Base-by-base conservation (phyloP, 2,888 invertebrate genomes). In the Lasioglossum malachurum region DNA sequence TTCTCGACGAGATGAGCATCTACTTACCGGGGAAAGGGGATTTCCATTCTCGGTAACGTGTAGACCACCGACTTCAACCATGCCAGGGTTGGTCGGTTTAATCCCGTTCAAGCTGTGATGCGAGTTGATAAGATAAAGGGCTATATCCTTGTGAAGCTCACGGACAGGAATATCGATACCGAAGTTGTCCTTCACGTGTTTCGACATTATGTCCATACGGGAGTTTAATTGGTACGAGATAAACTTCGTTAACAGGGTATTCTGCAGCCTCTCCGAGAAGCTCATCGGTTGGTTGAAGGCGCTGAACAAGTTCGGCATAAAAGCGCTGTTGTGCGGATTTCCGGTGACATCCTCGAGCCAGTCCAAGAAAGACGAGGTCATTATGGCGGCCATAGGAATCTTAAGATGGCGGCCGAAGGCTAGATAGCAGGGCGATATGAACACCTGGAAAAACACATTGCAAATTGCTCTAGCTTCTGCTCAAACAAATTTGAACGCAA, bases 1-100 rank as follows among this genome's bases (percentile, higher is more conserved):
- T 12, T 27, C n/a, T 60, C 27, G 60, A 14, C 2, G 27, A 60
- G 14, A 27, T 0, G n/a, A 31, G 14, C 27, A 16, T 27, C 14
- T 16, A 2, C 86, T 88, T 81, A 93, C 93, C 86, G 90, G 79
- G 10, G 89, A 27, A 2, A 90, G 69, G 0, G 87, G 72, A 0
- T 87, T 78, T 3, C 44, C 41, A 0, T 80, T 87, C 3, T 93
- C 92, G 5, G 75, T 78, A 12, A 94, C 77, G 67, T 96, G 96
- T 78, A 96, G 92, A 1, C 97, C 97, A 4, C 96, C 96, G 84
- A 97, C 92, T 92, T 96, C 96, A 69, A 97, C 92, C 16, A 96
- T 93, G 69, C 95, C 95, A 0, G 96, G 95, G 0, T 96, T 95
- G 76, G 95, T 88, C 0, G 96, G 95, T 78, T 95, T 95, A 0